phyloP scores from a whole-genome alignment of 1,140 invertebrate genomes.

The Littorina saxatilis region DNA sequence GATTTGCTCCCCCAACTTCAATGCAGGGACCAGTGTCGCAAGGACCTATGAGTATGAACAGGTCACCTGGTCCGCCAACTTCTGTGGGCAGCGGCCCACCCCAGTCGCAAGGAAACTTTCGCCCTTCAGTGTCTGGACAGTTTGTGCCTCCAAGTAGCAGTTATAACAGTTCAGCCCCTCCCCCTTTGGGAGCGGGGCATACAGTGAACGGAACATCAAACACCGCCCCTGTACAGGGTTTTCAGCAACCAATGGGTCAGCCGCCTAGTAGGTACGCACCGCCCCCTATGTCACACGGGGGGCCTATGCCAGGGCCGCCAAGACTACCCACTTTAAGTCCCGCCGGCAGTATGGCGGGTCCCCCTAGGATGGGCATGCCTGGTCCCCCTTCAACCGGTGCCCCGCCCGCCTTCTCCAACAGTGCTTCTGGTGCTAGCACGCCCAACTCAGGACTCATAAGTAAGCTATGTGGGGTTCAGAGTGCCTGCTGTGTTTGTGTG shows the following conservation, averaged over 20 bases:
- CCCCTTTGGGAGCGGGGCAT: background rate
- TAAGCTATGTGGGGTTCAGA: constrained; percentile 3
- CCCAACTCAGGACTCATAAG: constrained; percentile 7
- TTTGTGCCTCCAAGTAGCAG: constrained; percentile 29
- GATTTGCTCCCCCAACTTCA: constrained; percentile 8
- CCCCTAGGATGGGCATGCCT: background rate
- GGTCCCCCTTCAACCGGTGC: background rate
- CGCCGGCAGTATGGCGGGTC: background rate
- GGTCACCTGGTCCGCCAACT: background rate
- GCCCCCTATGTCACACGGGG: constrained; percentile 29
- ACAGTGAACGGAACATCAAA: constrained; percentile 33
- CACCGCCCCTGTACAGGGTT: background rate
- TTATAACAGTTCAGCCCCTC: background rate
- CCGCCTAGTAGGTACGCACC: background rate
- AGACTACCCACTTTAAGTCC: background rate
- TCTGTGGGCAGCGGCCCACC: background rate
- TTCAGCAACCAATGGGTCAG: background rate
- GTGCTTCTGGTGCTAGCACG: constrained; percentile 7
- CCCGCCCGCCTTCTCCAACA: background rate
- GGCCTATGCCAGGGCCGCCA: background rate
- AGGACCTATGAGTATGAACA: constrained; percentile 5
- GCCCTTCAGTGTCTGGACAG: constrained; percentile 21
- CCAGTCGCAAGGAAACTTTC: constrained; percentile 8
- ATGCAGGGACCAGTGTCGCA: constrained; percentile 9
- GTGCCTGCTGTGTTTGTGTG: background rate